These are phyloP conservation scores for Malurus splendens DNA, from an alignment of 2,797 vertebrate species.

Conservation along the genomic window DNA sequence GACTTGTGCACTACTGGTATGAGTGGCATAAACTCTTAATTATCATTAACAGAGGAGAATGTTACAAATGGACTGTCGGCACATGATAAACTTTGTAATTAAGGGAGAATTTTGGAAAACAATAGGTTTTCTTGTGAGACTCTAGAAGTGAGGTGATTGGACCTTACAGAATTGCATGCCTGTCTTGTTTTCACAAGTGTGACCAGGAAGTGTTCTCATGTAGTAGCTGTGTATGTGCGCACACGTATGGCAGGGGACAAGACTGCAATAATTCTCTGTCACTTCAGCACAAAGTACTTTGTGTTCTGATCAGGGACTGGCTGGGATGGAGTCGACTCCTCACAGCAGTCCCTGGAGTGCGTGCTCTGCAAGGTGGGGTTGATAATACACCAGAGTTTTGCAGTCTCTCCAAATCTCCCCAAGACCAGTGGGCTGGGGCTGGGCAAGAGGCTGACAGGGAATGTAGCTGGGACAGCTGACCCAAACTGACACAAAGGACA, in stretches of 20 bases:
- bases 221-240: rapidly evolving
- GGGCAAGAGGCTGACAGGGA: neutral
- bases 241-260: rapidly evolving
- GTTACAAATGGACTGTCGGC: neutral
- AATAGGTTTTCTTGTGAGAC: neutral
- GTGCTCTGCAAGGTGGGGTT: neutral
- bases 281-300: neutral
- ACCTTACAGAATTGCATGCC: neutral
- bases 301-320: neutral
- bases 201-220: neutral
- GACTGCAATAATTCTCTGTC: neutral
- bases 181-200: neutral
- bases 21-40: neutral
- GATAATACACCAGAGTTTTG: neutral
- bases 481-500: neutral
- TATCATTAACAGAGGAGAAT: neutral
- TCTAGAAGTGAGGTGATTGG: neutral
- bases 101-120: neutral
- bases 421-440: neutral
- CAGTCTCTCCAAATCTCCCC: neutral
- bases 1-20: neutral
- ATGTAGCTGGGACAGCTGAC: neutral
- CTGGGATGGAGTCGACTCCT: neutral
- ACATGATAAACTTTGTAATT: neutral
- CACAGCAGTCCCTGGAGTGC: neutral